Percentiles rank a stretch among this genome's conserved stretches.
phyloP scores from a whole-genome alignment of 2,888 invertebrate species.

The Gryllus longicercus region DNA sequence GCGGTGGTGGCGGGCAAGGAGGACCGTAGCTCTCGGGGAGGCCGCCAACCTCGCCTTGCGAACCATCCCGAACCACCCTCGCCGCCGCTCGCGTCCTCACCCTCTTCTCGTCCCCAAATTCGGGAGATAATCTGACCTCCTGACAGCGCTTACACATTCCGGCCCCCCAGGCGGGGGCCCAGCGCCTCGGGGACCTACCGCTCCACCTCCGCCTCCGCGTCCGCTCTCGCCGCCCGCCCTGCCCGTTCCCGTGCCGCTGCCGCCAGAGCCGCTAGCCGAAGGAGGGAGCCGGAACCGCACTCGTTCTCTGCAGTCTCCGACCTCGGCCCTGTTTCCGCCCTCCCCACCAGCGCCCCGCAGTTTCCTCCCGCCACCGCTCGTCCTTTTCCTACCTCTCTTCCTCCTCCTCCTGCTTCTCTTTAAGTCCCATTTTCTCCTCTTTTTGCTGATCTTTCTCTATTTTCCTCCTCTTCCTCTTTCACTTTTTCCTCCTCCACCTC shows the following conservation, averaged over 20 bases:
- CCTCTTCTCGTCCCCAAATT: constrained; percentile 34
- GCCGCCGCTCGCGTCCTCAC: constrained; percentile 22
- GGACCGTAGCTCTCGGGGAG: constrained; percentile 4
- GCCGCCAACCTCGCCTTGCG: neutral
- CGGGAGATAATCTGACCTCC: constrained; percentile 37
- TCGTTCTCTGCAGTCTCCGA: neutral
- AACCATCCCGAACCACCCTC: constrained; percentile 20
- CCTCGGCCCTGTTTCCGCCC: too few relatives aligned
- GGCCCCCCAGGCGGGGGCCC: constrained; percentile 2
- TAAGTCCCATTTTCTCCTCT: too few relatives aligned
- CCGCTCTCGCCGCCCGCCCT: neutral
- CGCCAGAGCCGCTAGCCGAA: neutral
- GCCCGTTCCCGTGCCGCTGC: neutral
- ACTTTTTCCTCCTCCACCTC: constrained; percentile 20
- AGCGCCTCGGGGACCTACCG: constrained; percentile 32
- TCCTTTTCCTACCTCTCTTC: too few relatives aligned
- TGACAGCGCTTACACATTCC: constrained; percentile 37
- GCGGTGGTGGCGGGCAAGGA: constrained; percentile 22
- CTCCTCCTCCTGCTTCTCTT: too few relatives aligned
- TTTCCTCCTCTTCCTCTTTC: neutral
- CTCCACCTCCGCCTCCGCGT: constrained; percentile 5
- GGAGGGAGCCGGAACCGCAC: neutral
- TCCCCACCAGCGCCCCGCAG: too few relatives aligned
- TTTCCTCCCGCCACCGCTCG: too few relatives aligned
- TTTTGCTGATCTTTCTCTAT: neutral